Base-by-base conservation (phyloP, 2,797 vertebrate species). In the Adelosebastes latens region DNA sequence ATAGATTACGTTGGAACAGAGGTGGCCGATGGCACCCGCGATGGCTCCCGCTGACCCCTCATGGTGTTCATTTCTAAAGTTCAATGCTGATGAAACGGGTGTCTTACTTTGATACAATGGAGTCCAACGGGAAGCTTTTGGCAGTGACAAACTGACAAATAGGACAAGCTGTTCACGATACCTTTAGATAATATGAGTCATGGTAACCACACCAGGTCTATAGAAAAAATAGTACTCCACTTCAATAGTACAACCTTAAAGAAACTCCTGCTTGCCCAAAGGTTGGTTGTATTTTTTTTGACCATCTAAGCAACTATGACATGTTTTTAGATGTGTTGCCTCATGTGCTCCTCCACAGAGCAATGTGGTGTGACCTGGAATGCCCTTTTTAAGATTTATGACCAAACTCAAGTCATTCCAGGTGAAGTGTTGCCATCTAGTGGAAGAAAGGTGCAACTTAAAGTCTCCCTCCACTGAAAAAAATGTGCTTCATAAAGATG, bases 381-480 rank as follows among this genome's bases (percentile, higher is more conserved):
- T 91, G 86, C 80, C 88, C 89, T 78, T 31, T 70, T 8, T 9
- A 77, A 72, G 63, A 72, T 53, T 59, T 76, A 70, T 29, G 27
- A 20, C 36, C 16, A 53, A 61, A 53, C 10, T 10, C 3, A 65
- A 34, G 22, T 39, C 13, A 71, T 53, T 75, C 2, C 24, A 71
- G 32, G 25, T 53, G 32, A 76, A 84, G 74, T 65, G 68, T 49
- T 75, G 83, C 92, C 92, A 85, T 75, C 92, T 93, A 86, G 88
- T 85, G 92, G 87, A 14, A 20, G 66, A 82, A 1, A 5, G 5
- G 24, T 70, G 62, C 2, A 83, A 83, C 10, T 55, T 29, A n/a
- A 75, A 68, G 2, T 7, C 14, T 8, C 10, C 3, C 10, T 55
- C 3, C 4, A 8, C 12, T 62, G 1, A 39, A 34, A 34, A 46